phyloP scores from a whole-genome alignment of 1,140 invertebrate species.

The Ephestia elutella region DNA sequence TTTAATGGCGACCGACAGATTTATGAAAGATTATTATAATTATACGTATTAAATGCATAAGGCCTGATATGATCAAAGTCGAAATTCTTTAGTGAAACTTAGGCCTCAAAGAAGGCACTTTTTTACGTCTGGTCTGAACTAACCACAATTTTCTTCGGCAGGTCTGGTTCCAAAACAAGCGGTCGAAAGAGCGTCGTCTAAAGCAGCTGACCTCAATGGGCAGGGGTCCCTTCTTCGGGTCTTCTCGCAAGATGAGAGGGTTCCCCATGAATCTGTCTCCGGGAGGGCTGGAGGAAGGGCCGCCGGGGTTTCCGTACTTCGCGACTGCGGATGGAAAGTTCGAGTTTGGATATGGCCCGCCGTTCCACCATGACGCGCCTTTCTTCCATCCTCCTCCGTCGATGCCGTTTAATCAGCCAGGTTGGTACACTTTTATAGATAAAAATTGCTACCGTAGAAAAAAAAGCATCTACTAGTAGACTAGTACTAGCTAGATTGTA shows the following conservation, averaged over 20 bases:
- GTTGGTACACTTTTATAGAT: conserved; percentile 63
- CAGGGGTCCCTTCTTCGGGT: conserved; percentile 90
- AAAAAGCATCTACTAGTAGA: too few species aligned
- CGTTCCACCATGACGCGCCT: conserved; percentile 87
- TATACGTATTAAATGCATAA: too few species aligned
- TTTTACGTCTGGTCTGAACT: not conserved
- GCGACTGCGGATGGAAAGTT: conserved; percentile 88
- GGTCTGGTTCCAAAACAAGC: conserved; percentile 99
- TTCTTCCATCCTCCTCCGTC: conserved; percentile 89
- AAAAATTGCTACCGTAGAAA: too few species aligned
- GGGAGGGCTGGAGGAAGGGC: conserved; percentile 85
- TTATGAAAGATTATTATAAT: not conserved
- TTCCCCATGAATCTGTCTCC: conserved; percentile 93
- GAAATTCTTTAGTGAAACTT: too few species aligned
- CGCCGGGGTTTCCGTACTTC: conserved; percentile 90
- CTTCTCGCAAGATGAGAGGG: conserved; percentile 91
- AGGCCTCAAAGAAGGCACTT: too few species aligned
- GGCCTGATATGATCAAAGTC: too few species aligned
- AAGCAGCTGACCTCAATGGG: conserved; percentile 95
- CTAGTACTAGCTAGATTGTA: too few species aligned
- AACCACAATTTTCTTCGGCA: conserved; percentile 63
- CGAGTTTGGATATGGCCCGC: conserved; percentile 91
- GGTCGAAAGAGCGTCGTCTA: conserved; percentile 96
- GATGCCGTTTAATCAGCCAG: conserved; percentile 83
- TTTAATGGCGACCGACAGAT: not conserved